phyloP scores from a whole-genome alignment of 2,113 vertebrate species.

The Pachypanchax playfairii region DNA sequence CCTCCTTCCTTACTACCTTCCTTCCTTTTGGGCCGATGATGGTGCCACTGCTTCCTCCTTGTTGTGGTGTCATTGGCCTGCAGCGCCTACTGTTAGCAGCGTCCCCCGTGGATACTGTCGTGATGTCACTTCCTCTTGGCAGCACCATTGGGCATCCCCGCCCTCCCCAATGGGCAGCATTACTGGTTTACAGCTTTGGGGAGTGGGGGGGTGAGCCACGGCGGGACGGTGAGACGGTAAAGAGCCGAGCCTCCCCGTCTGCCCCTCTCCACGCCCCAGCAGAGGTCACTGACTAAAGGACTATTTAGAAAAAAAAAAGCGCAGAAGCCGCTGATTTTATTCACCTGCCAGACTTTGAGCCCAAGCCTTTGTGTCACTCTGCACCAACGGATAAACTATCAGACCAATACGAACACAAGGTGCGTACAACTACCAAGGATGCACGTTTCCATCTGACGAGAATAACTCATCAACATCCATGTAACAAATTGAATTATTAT shows the following conservation, averaged over 20 bases:
- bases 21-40: slow-evolving; percentile 53
- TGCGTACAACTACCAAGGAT: slow-evolving; percentile 64
- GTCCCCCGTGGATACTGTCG: slow-evolving; percentile 73
- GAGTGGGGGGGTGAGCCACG: slow-evolving; percentile 62
- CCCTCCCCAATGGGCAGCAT: slow-evolving; percentile 55
- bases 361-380: slow-evolving; percentile 67
- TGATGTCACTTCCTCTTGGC: slow-evolving; percentile 76
- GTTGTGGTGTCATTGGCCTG: slow-evolving; percentile 56
- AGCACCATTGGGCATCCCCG: slow-evolving; percentile 66
- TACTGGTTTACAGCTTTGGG: slow-evolving; percentile 71
- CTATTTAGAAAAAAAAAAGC: slow-evolving; percentile 53
- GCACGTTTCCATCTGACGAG: slow-evolving; percentile 69
- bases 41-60: slow-evolving; percentile 45
- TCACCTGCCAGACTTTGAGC: slow-evolving; percentile 69
- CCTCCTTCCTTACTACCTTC: slow-evolving; percentile 39
- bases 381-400: slow-evolving; percentile 55
- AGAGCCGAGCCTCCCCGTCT: slow-evolving; percentile 58
- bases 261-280: slow-evolving; percentile 70
- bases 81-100: slow-evolving; percentile 63
- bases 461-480: slow-evolving; percentile 71
- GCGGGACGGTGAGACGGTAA: slow-evolving; percentile 55
- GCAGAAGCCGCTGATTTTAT: slow-evolving; percentile 49
- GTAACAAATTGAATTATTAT: slow-evolving; percentile 73
- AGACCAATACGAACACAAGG: slow-evolving; percentile 51
- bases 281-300: slow-evolving; percentile 64